These are phyloP conservation scores for Protosalanx chinensis DNA, from an alignment of 2,797 vertebrate species.

Conservation along the genomic window DNA sequence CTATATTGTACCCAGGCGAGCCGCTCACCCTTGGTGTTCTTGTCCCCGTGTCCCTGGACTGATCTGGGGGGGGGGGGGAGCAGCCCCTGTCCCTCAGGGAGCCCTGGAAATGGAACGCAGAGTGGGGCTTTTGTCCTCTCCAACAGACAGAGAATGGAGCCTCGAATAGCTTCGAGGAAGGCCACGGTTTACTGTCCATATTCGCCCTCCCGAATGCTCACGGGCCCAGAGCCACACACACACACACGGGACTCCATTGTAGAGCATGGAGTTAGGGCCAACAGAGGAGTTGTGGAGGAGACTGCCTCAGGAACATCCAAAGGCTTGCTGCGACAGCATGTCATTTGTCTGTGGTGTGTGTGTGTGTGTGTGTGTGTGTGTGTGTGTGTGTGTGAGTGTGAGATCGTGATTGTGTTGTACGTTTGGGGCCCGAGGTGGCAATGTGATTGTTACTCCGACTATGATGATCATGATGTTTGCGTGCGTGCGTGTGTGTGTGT, in stretches of 20 bases:
- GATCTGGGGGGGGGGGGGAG: neutral
- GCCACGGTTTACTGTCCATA: constrained; percentile 15
- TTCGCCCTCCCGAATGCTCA: constrained; percentile 19
- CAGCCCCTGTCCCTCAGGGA: constrained; percentile 41
- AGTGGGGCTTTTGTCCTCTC: constrained; percentile 56
- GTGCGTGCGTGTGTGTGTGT: constrained; percentile 10
- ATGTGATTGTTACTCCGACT: neutral
- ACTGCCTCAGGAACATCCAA: neutral
- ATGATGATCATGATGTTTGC: neutral
- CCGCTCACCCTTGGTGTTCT: constrained; percentile 29
- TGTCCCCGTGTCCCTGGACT: constrained; percentile 43
- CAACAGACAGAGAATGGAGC: constrained; percentile 44
- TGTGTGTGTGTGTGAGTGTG: neutral
- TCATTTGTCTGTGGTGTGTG: neutral
- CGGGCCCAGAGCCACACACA: constrained; percentile 10
- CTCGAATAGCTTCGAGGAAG: constrained; percentile 16
- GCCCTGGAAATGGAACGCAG: constrained; percentile 22
- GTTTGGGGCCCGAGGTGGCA: neutral
- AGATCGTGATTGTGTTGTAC: no score
- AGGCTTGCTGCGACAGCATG: neutral
- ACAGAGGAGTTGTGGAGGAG: neutral
- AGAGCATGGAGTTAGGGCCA: neutral
- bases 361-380: neutral
- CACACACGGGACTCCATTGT: neutral
- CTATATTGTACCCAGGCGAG: constrained; percentile 47